Percentiles rank a stretch among this genome's conserved stretches.
Conservation (phyloP, 1,140 invertebrate genomes). For the Drosophila nebulosa region DNA sequence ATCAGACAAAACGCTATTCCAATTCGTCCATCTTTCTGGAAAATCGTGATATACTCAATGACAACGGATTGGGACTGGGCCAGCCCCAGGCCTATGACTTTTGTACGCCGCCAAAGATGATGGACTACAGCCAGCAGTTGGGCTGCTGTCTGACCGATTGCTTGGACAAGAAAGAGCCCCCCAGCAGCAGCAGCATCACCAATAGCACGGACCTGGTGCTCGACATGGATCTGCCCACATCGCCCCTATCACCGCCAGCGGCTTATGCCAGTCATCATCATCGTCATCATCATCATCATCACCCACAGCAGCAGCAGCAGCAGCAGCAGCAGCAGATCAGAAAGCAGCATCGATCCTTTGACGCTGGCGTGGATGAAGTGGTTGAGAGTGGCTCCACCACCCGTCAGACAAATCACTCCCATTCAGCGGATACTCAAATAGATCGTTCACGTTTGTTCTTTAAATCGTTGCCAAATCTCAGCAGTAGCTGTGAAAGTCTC, state of each 20-base stretch:
- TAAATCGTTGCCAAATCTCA: conserved; percentile 86
- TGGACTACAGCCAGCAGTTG: conserved; percentile 62
- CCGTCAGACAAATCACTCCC: not conserved
- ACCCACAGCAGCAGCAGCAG: conserved; percentile 34
- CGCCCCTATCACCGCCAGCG: conserved; percentile 68
- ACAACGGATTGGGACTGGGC: conserved; percentile 58
- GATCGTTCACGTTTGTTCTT: conserved; percentile 79
- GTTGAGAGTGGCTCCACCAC: not conserved
- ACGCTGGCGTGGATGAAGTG: conserved; percentile 19
- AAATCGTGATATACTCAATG: conserved; percentile 80
- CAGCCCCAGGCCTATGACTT: conserved; percentile 58
- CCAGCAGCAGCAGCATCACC: conserved; percentile 41
- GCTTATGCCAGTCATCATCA: conserved; percentile 50
- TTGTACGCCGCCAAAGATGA: conserved; percentile 75
- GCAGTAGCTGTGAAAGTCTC: conserved; percentile 84
- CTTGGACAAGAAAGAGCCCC: conserved; percentile 60
- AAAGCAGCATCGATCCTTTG: conserved; percentile 58
- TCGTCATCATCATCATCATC: conserved; percentile 11
- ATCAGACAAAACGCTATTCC: conserved; percentile 72
- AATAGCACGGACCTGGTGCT: conserved; percentile 56
- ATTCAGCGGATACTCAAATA: conserved; percentile 49
- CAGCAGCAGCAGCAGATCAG: conserved; percentile 18
- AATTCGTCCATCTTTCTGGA: conserved; percentile 80
- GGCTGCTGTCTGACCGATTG: conserved; percentile 53
- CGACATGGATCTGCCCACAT: conserved; percentile 70